Conservation (phyloP, 2,888 invertebrate genomes). For the Chrysina gloriosa region DNA sequence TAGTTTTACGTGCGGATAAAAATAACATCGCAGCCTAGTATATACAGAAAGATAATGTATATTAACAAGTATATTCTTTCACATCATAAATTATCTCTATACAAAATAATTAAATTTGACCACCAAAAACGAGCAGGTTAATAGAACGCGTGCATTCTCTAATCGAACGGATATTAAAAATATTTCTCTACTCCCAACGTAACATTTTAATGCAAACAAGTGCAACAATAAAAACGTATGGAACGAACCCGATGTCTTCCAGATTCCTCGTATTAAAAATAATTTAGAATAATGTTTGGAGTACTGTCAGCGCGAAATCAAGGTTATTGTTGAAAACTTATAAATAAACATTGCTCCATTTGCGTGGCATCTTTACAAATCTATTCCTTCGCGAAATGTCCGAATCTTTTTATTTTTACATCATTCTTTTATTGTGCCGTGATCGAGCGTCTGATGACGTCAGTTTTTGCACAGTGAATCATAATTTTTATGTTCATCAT, state of each 20-base stretch:
- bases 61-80: conserved; percentile 42
- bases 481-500: conserved; percentile 2
- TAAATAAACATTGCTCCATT: conserved; percentile 1
- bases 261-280: no score
- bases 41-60: conserved; percentile 14
- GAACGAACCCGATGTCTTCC: no score
- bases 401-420: background rate
- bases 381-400: background rate
- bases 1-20: conserved; percentile 35
- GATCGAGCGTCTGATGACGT: background rate
- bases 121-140: conserved; percentile 18
- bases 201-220: conserved; percentile 6
- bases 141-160: conserved; percentile 15
- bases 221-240: conserved; percentile 19
- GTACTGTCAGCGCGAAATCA: background rate
- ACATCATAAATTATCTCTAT: conserved; percentile 39
- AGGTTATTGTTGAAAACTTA: conserved; percentile 5
- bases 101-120: conserved; percentile 40
- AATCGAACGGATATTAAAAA: no score
- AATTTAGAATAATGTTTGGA: background rate
- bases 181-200: background rate
- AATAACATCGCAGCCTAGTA: conserved; percentile 31
- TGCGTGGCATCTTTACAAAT: background rate
- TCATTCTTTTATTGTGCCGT: background rate
- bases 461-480: conserved; percentile 2